Evolutionary conservation across 2,888 invertebrate genomes (phyloP), one percentile per base, ranked within the genome.

Genomic region (Geophilus truncorum): DNA sequence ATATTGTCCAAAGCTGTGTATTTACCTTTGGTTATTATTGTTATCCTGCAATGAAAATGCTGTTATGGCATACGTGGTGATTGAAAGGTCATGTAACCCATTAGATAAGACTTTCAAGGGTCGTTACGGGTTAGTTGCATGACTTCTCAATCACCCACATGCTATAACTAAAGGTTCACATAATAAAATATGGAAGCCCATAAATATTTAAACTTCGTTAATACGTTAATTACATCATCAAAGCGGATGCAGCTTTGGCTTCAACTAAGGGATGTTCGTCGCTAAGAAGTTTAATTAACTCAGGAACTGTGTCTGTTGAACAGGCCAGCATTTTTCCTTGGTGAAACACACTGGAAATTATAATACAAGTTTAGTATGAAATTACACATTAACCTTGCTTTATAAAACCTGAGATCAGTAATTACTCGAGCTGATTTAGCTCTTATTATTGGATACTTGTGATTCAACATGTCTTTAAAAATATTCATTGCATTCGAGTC

Each of bases 1-100:
- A 23, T 75, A 15, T 30, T 12, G 25, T 75, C 32, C 32, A 75
- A 30, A 30, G 75, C 75, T 3, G 15, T 32, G n/a, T 75, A 32
- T 75, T 75, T 75, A 12, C 75, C 75, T 75, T 75, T 32, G n/a
- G 75, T 75, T 75, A 32, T 75, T 75, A 75, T 75, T 30, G 75
- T 75, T 28, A 75, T 75, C 75, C 75, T 75, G 28, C 32, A 75
- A 45, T 40, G 40, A 12, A 40, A 2, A 6, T 32, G 32, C 32
- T 32, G n/a, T 32, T 6, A 32, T 32, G 9, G 9, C 9, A 32
- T 9, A 32, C 5, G 5, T 6, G 9, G 32, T 32, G 9, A 6
- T 32, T 32, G 32, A 32, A 32, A 32, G 32, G 32, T 32, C 32
- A 32, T 32, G 32, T 9, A 32, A 32, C 9, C 32, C 9, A 6